Evolutionary conservation across 2,113 vertebrate genomes (phyloP).

Genomic region (Hystrix brachyura): DNA sequence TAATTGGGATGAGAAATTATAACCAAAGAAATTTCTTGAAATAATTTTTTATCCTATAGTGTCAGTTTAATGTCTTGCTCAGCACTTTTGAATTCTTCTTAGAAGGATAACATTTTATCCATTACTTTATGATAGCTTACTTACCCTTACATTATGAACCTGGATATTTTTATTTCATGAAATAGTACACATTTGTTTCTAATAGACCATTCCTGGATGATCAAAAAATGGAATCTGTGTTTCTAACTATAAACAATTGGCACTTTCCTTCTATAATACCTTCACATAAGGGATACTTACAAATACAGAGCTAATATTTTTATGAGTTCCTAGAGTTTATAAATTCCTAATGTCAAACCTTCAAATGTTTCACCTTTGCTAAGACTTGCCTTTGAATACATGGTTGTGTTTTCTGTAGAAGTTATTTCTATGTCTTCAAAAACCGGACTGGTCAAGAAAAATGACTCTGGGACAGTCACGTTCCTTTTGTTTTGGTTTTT

Average conservation of each 20-base stretch:
- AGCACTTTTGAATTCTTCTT: constrained; percentile 52
- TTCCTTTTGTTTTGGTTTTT: constrained; percentile 80
- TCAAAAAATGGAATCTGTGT: neutral
- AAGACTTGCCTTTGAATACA: constrained; percentile 58
- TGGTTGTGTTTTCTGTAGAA: constrained; percentile 77
- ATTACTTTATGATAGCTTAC: constrained; percentile 20
- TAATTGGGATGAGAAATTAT: constrained; percentile 13
- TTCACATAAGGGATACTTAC: constrained; percentile 37
- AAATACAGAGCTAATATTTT: constrained; percentile 34
- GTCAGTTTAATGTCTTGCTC: constrained; percentile 33
- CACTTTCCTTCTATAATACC: constrained; percentile 25
- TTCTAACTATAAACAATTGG: constrained; percentile 64
- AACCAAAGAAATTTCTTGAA: constrained; percentile 71
- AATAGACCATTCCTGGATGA: neutral
- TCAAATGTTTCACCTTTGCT: constrained; percentile 19
- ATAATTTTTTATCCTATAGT: constrained; percentile 67
- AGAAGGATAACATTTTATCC: constrained; percentile 54
- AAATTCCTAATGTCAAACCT: constrained; percentile 32
- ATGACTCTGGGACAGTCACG: constrained; percentile 88
- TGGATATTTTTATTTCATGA: neutral
- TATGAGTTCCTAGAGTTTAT: neutral
- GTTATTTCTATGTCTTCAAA: constrained; percentile 86
- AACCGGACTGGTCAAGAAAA: constrained; percentile 87
- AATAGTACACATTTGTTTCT: constrained; percentile 74
- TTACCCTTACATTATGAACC: constrained; percentile 35